These are phyloP conservation scores for Kryptolebias marmoratus DNA, from an alignment of 2,113 vertebrate species.

Conservation along the genomic window DNA sequence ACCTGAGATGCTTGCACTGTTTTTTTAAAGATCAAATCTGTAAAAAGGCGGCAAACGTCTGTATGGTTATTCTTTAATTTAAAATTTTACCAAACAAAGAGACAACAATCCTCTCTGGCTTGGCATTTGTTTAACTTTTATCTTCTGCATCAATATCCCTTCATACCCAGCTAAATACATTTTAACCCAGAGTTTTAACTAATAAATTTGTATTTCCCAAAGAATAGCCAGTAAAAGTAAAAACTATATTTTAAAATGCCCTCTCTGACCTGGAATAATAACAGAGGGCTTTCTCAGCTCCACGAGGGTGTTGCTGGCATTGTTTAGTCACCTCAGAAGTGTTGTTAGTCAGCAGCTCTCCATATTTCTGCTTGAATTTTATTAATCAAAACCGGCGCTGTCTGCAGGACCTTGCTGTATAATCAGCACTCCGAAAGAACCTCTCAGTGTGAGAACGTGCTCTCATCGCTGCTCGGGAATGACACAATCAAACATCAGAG, in stretches of 20 bases:
- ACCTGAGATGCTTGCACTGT: no score
- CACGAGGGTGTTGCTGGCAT: constrained; percentile 20
- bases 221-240: not conserved
- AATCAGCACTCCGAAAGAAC: constrained; percentile 41
- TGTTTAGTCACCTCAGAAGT: constrained; percentile 45
- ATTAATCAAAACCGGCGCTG: constrained; percentile 27
- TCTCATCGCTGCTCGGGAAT: constrained; percentile 47
- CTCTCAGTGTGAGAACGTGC: constrained; percentile 7
- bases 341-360: constrained; percentile 40
- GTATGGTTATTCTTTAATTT: no score
- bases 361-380: constrained; percentile 39
- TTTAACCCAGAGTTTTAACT: not conserved
- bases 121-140: not conserved
- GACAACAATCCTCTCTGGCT: no score
- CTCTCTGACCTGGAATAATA: not conserved
- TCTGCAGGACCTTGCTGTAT: constrained; percentile 38
- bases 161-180: not conserved
- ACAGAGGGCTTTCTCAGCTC: constrained; percentile 21
- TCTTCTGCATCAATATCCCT: not conserved
- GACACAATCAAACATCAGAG: constrained; percentile 77
- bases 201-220: constrained; percentile 4
- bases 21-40: no score
- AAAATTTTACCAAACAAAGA: no score
- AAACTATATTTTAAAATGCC: constrained; percentile 20
- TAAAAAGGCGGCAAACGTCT: no score